Percentiles rank a stretch among this genome's conserved stretches.
Evolutionary conservation across 2,113 vertebrate genomes (phyloP).

Genomic region (Hylia prasina): DNA sequence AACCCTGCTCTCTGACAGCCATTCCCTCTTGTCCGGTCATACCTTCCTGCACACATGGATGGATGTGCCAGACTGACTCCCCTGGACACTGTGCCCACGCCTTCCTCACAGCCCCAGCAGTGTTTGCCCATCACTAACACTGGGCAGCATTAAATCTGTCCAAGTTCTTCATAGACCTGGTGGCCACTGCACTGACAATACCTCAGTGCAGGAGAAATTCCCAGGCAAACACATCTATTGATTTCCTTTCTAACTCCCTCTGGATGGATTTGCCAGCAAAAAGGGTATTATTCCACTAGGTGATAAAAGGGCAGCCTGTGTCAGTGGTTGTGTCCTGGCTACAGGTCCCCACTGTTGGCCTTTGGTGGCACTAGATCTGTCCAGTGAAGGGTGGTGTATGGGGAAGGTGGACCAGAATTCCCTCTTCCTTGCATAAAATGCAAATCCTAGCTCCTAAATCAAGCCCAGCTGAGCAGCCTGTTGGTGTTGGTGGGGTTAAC

Average conservation of each 20-base stretch:
- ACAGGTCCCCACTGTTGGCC: not conserved
- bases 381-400: not conserved
- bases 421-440: not conserved
- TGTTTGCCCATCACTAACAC: not conserved
- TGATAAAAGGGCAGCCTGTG: not conserved
- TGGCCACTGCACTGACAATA: not conserved
- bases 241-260: slow-evolving; percentile 7
- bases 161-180: not conserved
- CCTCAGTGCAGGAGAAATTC: slow-evolving; percentile 10
- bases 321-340: not conserved
- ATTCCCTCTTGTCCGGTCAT: not conserved
- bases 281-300: not conserved
- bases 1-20: not conserved
- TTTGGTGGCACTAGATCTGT: not conserved
- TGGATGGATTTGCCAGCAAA: not conserved
- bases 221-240: not conserved
- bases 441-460: not conserved
- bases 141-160: not conserved
- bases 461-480: not conserved
- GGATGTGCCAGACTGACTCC: not conserved
- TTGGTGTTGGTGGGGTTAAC: not conserved
- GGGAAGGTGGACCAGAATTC: not conserved
- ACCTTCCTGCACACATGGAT: accelerated
- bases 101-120: not conserved
- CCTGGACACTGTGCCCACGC: accelerated